Base-by-base conservation (phyloP, 2,113 vertebrate genomes). In the Dendrocopos noguchii region DNA sequence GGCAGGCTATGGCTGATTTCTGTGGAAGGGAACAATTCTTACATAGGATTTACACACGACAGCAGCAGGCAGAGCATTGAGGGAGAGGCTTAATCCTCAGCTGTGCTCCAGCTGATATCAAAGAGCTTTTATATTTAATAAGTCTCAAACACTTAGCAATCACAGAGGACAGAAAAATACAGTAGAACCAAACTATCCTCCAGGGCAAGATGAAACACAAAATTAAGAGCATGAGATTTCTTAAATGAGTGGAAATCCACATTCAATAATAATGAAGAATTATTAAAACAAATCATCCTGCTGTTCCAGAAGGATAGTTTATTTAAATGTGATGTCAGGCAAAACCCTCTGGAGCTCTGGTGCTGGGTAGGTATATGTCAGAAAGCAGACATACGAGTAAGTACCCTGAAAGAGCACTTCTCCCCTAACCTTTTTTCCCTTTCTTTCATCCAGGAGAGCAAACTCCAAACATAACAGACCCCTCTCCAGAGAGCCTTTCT, bases 101-200 rank as follows among this genome's bases (percentile, higher is more conserved):
- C 95, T 96, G 91, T 95, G 90, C 90, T 91, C 91, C 91, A 95
- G 82, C 87, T 95, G 93, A 95, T 96, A 91, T 94, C 82, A 94
- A 85, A 90, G 87, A 83, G 72, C 68, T 88, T 95, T 95, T 95
- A 61, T 86, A 91, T 93, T 95, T 90, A 91, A 94, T 93, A 90
- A 93, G 80, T 81, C 80, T 93, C 84, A 93, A 96, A 57, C 74
- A 79, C 85, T 94, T 91, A 77, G 74, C 4, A 81, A 56, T 93
- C 91, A 86, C 50, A 76, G 74, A 79, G 84, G 88, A 90, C 77
- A 88, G 90, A 67, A 91, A 95, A 91, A 91, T 64, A 59, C 74
- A 56, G 70, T 76, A 81, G 74, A 93, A 70, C 25, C 22, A 78
- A 94, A 78, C 46, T 78, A 46, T 61, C 59, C 60, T 84, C 80